Evolutionary conservation across 2,888 invertebrate genomes (phyloP), one percentile per base, ranked within the genome.

Genomic region (Trachelus iudaicus): DNA sequence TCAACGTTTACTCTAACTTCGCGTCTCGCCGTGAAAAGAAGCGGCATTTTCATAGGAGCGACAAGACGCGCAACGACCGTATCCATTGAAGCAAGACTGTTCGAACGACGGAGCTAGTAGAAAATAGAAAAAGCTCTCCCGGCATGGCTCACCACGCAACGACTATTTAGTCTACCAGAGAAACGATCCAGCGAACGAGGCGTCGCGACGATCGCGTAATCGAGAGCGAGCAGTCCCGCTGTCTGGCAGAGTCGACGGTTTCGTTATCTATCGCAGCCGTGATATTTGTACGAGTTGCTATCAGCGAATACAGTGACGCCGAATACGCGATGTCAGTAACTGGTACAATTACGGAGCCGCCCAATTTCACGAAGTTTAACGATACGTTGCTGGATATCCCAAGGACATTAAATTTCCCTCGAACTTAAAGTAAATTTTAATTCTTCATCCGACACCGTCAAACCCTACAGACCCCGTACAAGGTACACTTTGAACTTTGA

Each of bases 231-330:
- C 76, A 77, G 79, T 78, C 80, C 76, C 77, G 76, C 82, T 79
- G 82, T 82, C 82, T 82, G 81, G 79, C 76, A 56, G 31, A 75
- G 69, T 37, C 69, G 73, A 56, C 56, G 56, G 23, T 56, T 56
- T 30, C 56, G 11, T 79, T 79, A 76, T 79, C 79, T 73, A 69
- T 76, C 68, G 76, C 68, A n/a, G 77, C 40, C 79, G 77, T 73
- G 74, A 79, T 77, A 79, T 77, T 79, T 76, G 73, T 73, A 4
- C 12, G 31, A 71, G 71, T 40, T 37, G 73, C 30, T 76, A 80
- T 81, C 78, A 34, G 56, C 37, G 69, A 73, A 81, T 31, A 34
- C 69, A 35, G 35, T 35, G 3, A 35, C 35, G 35, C 3, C 3
- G 35, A 35, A 35, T 35, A 35, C 35, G 35, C 35, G 69, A 56